Conservation (phyloP, 2,888 invertebrate genomes). For the Leuctra nigra region DNA sequence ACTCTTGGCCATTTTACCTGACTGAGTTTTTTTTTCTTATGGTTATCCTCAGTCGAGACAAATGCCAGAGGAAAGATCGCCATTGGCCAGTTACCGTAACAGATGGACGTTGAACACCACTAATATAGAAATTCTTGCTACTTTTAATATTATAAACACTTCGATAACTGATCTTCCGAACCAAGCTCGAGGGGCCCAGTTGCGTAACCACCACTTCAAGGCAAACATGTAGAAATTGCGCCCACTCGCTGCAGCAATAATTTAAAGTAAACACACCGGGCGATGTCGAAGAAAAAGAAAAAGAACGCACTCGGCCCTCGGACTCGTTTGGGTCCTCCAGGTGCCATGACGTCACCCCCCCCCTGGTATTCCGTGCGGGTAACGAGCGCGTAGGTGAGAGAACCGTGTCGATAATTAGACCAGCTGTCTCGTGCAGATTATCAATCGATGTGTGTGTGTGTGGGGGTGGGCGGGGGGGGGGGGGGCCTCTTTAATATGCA, state of each 20-base stretch:
- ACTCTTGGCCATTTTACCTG: too few species aligned
- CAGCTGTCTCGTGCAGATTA: too few species aligned
- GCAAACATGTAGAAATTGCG: constrained; percentile 15
- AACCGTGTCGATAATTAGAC: background rate
- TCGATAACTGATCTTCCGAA: too few species aligned
- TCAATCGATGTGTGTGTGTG: background rate
- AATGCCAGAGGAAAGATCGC: too few species aligned
- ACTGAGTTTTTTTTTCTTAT: too few species aligned
- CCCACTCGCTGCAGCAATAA: background rate
- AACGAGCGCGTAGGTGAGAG: background rate
- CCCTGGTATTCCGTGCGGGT: background rate
- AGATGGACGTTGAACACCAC: too few species aligned
- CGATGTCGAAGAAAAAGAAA: background rate
- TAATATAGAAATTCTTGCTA: too few species aligned
- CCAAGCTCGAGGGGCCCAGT: too few species aligned
- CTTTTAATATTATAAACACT: too few species aligned
- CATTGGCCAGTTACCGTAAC: too few species aligned
- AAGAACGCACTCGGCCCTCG: background rate
- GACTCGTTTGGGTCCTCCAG: background rate
- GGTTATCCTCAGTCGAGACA: too few species aligned
- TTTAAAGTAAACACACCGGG: background rate
- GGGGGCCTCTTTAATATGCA: too few species aligned
- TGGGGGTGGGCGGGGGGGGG: background rate
- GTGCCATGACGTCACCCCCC: background rate
- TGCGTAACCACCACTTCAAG: constrained; percentile 13